Evolutionary conservation across 2,888 invertebrate genomes (phyloP), one percentile per base, ranked within the genome.

Genomic region (Cataglyphis rosenhaueri): DNA sequence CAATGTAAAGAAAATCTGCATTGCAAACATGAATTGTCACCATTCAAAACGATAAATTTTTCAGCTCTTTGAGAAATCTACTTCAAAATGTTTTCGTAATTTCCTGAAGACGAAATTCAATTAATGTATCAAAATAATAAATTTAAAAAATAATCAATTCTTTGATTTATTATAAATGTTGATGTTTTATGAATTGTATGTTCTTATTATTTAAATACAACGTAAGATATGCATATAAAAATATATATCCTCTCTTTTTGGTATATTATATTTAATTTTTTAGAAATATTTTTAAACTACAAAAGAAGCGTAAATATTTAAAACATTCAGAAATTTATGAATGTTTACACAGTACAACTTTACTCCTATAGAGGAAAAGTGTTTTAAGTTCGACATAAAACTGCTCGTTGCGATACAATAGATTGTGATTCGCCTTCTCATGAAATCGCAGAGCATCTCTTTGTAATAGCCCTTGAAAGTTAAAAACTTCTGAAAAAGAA

Each of bases 1-100:
- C 66, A 21, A 76, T 55, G n/a, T 57, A 76, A 65, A 15, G 18
- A 78, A 68, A 68, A 68, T 78, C 18, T 68, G 41, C 32, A 68
- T 59, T 10, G 41, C 78, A 78, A 78, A 78, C 21, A 35, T 21
- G 25, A 32, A 1, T 21, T 78, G 12, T 15, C 44, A n/a, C 61
- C 44, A 48, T 3, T 41, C 8, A 21, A 44, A 59, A 73, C 12
- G 41, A 12, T 73, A n/a, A 9, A 61, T 48, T 62, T 52, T 64
- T 75, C 25, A 25, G 18, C 12, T 1, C 12, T 55, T 32, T 10
- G 0, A 52, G 4, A 52, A 35, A 48, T 9, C 4, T n/a, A 52
- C 2, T 70, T 5, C 21, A 57, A 4, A 1, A 70, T 3, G 1
- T 71, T 32, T 35, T 5, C 21, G 2, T 70, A 70, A 55, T 25